These are phyloP conservation scores for Antheraea pernyi DNA, from an alignment of 1,140 invertebrate species.

Conservation along the genomic window DNA sequence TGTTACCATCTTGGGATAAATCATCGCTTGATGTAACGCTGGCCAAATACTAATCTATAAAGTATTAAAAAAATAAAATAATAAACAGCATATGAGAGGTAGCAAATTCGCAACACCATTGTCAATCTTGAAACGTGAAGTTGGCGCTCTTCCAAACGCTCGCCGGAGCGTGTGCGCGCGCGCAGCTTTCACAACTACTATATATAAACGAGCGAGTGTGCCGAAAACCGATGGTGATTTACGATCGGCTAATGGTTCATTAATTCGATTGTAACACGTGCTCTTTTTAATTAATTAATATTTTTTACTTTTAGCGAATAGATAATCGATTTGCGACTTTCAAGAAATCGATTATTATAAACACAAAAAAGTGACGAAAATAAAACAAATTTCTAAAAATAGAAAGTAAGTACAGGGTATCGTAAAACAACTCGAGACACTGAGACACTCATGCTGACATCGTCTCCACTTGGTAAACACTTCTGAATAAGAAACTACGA, in stretches of 20 bases:
- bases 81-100: background rate
- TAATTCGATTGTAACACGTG: conserved; percentile 24
- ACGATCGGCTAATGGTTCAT: conserved; percentile 27
- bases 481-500: no score
- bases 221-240: conserved; percentile 24
- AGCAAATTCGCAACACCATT: background rate
- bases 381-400: no score
- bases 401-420: no score
- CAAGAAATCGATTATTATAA: background rate
- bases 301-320: background rate
- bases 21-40: no score
- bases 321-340: background rate
- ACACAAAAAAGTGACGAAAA: no score
- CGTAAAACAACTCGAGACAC: no score
- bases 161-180: conserved; percentile 15
- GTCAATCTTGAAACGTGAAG: background rate
- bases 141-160: conserved; percentile 14
- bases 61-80: background rate
- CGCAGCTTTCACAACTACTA: conserved; percentile 17
- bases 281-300: background rate
- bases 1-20: no score
- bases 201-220: conserved; percentile 8
- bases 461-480: no score
- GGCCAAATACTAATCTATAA: no score
- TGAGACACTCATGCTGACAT: no score